Conservation (phyloP, 2,113 vertebrate genomes). For the Rhineura floridana region DNA sequence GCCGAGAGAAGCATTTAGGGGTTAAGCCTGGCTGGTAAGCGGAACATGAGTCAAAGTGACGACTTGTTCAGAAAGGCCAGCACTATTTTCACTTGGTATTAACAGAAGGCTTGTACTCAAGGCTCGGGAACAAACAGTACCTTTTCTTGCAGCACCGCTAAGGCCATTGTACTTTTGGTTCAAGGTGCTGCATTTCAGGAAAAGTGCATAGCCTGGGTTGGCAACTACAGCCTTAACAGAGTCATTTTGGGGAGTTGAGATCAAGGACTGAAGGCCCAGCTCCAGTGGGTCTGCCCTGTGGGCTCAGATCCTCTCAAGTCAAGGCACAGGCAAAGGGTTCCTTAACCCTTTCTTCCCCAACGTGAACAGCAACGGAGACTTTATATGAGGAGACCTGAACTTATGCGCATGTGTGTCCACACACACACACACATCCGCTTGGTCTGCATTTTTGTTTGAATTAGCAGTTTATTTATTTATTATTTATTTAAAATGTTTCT, state of each 20-base stretch:
- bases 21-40: not conserved
- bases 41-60: not conserved
- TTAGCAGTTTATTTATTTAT: no score
- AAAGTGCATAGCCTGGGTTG: not conserved
- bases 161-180: not conserved
- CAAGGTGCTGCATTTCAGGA: not conserved
- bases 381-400: no score
- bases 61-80: not conserved
- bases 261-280: not conserved
- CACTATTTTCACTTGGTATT: not conserved
- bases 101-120: conserved; percentile 1
- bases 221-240: no score
- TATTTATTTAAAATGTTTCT: no score
- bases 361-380: no score
- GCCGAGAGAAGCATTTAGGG: not conserved
- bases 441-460: no score
- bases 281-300: not conserved
- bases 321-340: not conserved
- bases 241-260: not conserved
- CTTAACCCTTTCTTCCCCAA: not conserved
- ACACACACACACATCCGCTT: no score
- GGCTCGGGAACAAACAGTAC: not conserved
- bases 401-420: no score
- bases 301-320: no score
- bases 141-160: not conserved